Conservation (phyloP, 1,140 invertebrate species). For the Lasioglossum albipes region DNA sequence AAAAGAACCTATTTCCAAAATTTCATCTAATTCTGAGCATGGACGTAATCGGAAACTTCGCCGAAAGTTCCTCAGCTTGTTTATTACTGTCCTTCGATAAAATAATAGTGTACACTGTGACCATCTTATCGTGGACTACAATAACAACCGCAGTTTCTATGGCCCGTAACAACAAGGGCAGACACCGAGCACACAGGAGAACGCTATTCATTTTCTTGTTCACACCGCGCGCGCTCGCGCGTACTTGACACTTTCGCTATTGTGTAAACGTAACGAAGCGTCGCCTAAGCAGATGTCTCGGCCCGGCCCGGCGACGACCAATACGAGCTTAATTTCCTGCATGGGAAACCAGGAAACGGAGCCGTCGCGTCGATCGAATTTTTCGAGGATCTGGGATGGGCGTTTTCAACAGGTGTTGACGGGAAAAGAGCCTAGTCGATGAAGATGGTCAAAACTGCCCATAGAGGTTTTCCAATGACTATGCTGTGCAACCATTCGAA, state of each 20-base stretch:
- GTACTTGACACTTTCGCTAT: conserved; percentile 1
- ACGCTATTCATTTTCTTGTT: conserved; percentile 20
- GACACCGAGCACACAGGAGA: background rate
- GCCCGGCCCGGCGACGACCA: background rate
- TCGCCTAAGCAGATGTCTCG: conserved; percentile 12
- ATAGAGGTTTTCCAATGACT: too few relatives aligned
- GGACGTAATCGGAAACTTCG: too few relatives aligned
- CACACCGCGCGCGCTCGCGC: background rate
- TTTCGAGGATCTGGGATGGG: background rate
- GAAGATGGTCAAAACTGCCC: too few relatives aligned
- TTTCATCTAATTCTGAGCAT: too few relatives aligned
- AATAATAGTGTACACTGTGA: background rate
- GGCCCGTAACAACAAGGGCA: background rate
- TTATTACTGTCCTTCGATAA: background rate
- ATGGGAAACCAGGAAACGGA: background rate
- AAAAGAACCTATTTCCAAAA: too few relatives aligned
- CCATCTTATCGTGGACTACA: background rate
- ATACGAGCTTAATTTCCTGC: conserved; percentile 38
- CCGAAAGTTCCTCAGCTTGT: background rate
- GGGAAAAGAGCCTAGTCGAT: too few relatives aligned
- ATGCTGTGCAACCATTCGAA: too few relatives aligned
- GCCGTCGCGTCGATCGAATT: background rate
- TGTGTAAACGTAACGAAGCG: conserved; percentile 32
- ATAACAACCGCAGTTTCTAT: background rate
- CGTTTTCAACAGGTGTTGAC: background rate